phyloP scores from a whole-genome alignment of 35 echinoderm and acorn worm genomes.

The Diadema setosum region DNA sequence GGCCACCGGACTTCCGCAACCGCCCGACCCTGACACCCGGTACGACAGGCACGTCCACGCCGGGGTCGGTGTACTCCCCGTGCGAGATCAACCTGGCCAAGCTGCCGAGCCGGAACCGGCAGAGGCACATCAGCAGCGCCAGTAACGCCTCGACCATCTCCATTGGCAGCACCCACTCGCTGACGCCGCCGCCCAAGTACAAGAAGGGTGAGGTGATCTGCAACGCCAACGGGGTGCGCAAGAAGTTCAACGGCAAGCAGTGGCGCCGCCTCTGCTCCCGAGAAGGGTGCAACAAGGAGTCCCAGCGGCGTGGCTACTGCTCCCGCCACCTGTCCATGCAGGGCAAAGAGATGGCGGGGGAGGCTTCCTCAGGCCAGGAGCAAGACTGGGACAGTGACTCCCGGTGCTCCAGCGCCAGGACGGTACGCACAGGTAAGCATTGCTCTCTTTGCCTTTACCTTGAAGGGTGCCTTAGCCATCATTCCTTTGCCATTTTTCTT shows the following conservation, averaged over 20 bases:
- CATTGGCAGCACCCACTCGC: constrained; percentile 46
- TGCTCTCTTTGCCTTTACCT: background rate
- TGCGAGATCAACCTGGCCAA: constrained; percentile 13
- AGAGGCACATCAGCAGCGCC: constrained; percentile 72
- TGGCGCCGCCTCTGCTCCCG: constrained; percentile 93
- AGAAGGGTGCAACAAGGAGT: constrained; percentile 96
- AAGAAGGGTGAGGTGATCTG: constrained; percentile 94
- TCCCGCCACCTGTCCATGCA: constrained; percentile 98
- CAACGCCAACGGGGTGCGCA: constrained; percentile 87
- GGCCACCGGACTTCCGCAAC: constrained; percentile 64
- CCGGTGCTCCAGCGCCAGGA: constrained; percentile 71
- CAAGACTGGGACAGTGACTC: constrained; percentile 96
- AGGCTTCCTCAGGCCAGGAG: constrained; percentile 54
- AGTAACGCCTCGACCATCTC: constrained; percentile 75
- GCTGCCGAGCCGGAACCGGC: constrained; percentile 23
- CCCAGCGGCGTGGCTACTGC: constrained; percentile 94
- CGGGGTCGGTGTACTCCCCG: constrained; percentile 21
- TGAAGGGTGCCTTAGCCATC: too few relatives aligned
- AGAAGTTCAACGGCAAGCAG: constrained; percentile 98
- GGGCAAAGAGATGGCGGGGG: constrained; percentile 39
- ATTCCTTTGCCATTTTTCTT: too few relatives aligned
- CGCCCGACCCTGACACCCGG: background rate
- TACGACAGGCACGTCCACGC: constrained; percentile 12
- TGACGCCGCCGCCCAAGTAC: constrained; percentile 74
- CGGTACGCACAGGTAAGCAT: constrained; percentile 40